Percentiles rank a stretch among this genome's conserved stretches.
phyloP scores from a whole-genome alignment of 2,113 vertebrate species.

The Atractosteus spatula region DNA sequence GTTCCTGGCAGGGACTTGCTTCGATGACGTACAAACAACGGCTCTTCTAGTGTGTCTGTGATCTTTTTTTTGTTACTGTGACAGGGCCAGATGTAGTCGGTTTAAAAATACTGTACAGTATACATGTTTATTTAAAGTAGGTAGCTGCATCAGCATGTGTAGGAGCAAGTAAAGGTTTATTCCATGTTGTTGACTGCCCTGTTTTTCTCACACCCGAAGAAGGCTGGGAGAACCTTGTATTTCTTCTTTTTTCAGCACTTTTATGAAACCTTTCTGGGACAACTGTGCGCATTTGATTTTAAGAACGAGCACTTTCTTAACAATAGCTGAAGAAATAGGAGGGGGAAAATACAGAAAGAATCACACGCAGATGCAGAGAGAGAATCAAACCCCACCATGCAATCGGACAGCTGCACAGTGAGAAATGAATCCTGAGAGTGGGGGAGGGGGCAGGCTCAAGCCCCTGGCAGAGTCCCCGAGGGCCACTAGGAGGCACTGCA shows the following conservation, averaged over 20 bases:
- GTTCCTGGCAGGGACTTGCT: neutral
- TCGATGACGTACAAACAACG: neutral
- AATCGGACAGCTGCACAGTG: neutral
- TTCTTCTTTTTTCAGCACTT: no score
- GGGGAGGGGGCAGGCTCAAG: slow-evolving; percentile 6
- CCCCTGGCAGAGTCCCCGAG: neutral
- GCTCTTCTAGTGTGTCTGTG: neutral
- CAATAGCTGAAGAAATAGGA: no score
- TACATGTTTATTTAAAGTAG: neutral
- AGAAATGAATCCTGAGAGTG: neutral
- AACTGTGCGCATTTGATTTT: no score
- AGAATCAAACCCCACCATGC: neutral
- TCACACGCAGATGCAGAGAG: no score
- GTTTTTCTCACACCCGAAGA: neutral
- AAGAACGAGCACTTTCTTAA: no score
- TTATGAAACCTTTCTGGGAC: no score
- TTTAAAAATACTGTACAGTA: neutral
- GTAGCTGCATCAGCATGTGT: no score
- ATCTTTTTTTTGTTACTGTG: neutral
- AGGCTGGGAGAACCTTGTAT: no score
- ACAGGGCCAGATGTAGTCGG: neutral
- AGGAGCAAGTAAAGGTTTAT: no score
- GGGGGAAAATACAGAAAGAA: neutral
- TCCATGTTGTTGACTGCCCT: no score
- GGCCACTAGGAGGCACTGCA: slow-evolving; percentile 23